Conservation (phyloP, 2,888 invertebrate species). For the Tricholauxania praeusta region DNA sequence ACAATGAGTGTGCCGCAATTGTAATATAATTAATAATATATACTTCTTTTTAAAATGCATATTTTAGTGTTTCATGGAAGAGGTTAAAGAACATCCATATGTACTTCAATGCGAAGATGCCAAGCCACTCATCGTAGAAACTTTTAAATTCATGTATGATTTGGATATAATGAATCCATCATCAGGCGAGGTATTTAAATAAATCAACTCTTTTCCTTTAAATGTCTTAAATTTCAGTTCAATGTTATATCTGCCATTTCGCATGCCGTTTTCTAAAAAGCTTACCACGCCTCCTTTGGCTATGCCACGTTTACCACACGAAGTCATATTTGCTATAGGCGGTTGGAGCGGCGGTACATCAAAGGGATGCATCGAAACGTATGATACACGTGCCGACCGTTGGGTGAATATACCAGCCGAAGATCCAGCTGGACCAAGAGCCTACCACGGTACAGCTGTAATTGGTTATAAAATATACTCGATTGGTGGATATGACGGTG, state of each 20-base stretch:
- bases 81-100: slow-evolving; percentile 89
- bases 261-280: slow-evolving; percentile 52
- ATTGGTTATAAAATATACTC: slow-evolving; percentile 87
- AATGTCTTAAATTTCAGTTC: slow-evolving; percentile 39
- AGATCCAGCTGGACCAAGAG: slow-evolving; percentile 86
- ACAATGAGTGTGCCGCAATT: too few species aligned
- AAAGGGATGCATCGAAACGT: slow-evolving; percentile 82
- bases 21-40: too few species aligned
- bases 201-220: background rate
- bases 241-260: slow-evolving; percentile 49
- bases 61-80: slow-evolving; percentile 87
- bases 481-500: slow-evolving; percentile 93
- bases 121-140: slow-evolving; percentile 90
- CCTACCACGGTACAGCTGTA: slow-evolving; percentile 94
- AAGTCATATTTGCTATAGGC: slow-evolving; percentile 87
- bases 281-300: slow-evolving; percentile 86
- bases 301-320: slow-evolving; percentile 86
- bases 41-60: background rate
- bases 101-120: slow-evolving; percentile 86
- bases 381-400: slow-evolving; percentile 89
- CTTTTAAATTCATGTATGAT: slow-evolving; percentile 91
- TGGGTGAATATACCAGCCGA: slow-evolving; percentile 81
- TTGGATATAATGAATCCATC: slow-evolving; percentile 86
- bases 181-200: slow-evolving; percentile 76
- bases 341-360: slow-evolving; percentile 78